These are phyloP conservation scores for Acrocephalus kingi DNA, from an alignment of 2,113 vertebrate genomes.

Conservation along the genomic window DNA sequence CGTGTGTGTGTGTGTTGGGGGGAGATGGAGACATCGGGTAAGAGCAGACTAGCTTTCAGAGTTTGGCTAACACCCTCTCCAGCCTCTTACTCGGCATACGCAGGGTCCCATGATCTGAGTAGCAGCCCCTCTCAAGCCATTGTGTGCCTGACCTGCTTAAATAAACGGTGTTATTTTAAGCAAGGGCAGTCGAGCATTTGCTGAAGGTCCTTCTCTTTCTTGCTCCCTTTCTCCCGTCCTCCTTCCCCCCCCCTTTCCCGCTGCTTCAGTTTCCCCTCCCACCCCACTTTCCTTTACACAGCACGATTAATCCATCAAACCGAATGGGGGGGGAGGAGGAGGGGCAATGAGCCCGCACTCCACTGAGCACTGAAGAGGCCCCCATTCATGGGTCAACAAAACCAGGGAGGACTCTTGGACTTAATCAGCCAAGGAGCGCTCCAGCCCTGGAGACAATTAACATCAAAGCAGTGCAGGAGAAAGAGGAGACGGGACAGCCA, in stretches of 20 bases:
- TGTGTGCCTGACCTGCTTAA: slow-evolving; percentile 60
- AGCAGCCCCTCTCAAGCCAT: slow-evolving; percentile 48
- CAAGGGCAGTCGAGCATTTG: slow-evolving; percentile 53
- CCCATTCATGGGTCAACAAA: slow-evolving; percentile 80
- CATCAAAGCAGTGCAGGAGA: slow-evolving; percentile 66
- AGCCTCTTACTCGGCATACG: not conserved
- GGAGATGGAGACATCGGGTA: not conserved
- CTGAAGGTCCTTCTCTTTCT: slow-evolving; percentile 55
- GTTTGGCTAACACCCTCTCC: slow-evolving; percentile 49
- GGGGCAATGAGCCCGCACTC: slow-evolving; percentile 75
- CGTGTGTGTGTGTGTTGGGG: not conserved
- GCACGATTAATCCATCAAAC: slow-evolving; percentile 77
- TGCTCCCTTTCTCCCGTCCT: slow-evolving; percentile 33
- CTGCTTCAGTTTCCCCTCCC: slow-evolving; percentile 66
- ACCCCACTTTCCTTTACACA: slow-evolving; percentile 70
- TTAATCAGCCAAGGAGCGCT: slow-evolving; percentile 78
- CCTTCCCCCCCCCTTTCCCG: slow-evolving; percentile 37
- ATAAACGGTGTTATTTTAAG: slow-evolving; percentile 65
- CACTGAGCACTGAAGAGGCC: slow-evolving; percentile 82
- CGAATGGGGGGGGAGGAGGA: slow-evolving; percentile 57
- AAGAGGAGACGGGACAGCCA: slow-evolving; percentile 37
- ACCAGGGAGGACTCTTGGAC: slow-evolving; percentile 72
- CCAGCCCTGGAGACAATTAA: slow-evolving; percentile 72
- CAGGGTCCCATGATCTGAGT: slow-evolving; percentile 51
- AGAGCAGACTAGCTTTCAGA: slow-evolving; percentile 44